These are phyloP conservation scores for Anguilla rostrata DNA, from an alignment of 2,113 vertebrate genomes.

Conservation along the genomic window DNA sequence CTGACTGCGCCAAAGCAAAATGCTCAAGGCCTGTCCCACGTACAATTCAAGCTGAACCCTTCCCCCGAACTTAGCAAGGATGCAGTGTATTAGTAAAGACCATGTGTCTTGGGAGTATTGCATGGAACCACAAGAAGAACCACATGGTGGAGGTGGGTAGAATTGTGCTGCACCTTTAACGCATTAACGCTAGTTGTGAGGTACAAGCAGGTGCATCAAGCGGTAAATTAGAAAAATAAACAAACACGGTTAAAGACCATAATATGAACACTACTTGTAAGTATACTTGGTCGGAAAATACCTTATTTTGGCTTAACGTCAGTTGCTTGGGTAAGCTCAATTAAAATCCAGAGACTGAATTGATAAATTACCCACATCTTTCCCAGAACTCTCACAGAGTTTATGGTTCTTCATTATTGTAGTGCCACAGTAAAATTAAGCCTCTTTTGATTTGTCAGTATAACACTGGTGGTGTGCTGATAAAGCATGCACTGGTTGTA, in stretches of 20 bases:
- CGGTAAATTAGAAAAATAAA: neutral
- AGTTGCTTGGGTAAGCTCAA: no score
- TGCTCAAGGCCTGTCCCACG: no score
- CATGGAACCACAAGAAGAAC: constrained; percentile 77
- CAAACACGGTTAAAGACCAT: neutral
- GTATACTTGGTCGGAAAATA: neutral
- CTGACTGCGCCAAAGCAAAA: no score
- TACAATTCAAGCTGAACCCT: no score
- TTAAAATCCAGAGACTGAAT: neutral
- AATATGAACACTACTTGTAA: neutral
- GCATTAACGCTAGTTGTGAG: no score
- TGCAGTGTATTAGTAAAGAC: no score
- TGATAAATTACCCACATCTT: neutral
- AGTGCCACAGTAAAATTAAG: neutral
- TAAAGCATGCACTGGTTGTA: neutral
- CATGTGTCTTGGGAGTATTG: no score
- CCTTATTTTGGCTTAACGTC: no score
- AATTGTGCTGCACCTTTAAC: constrained; percentile 74
- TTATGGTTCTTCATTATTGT: neutral
- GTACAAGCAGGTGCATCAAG: constrained; percentile 71
- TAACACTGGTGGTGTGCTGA: neutral
- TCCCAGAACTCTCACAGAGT: neutral
- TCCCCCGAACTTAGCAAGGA: no score
- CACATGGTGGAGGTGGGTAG: constrained; percentile 86
- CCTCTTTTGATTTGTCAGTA: neutral